Conservation (phyloP, 2,797 vertebrate species). For the Acanthurus tractus region DNA sequence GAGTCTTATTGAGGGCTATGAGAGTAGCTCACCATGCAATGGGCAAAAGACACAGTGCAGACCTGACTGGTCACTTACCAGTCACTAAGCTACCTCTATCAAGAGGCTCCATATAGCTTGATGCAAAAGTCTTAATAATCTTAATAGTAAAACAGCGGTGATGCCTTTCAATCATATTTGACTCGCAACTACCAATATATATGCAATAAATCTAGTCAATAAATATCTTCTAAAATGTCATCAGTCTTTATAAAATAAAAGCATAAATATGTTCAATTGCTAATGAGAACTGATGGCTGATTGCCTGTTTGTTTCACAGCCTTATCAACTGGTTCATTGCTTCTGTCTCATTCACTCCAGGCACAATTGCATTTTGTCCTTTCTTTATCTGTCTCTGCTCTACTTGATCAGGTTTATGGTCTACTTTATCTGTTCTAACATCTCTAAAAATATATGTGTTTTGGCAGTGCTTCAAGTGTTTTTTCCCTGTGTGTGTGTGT, state of each 20-base stretch:
- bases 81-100: not conserved
- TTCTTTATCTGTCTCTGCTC: conserved; percentile 20
- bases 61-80: not conserved
- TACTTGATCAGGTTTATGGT: conserved; percentile 19
- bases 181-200: not conserved
- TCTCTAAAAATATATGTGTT: not conserved
- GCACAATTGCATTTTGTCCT: conserved; percentile 1
- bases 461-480: not conserved
- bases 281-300: not conserved
- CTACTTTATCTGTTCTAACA: not conserved
- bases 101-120: not conserved
- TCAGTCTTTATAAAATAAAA: not conserved
- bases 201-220: not conserved
- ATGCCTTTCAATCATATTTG: not conserved
- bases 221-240: not conserved
- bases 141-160: not conserved
- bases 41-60: not conserved
- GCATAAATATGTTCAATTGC: not conserved
- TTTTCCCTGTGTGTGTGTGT: not conserved
- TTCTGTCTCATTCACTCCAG: not conserved
- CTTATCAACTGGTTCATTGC: not conserved
- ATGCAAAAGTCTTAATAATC: not conserved
- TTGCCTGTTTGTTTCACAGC: not conserved
- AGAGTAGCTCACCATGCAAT: not conserved
- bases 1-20: not conserved